Evolutionary conservation across 2,797 vertebrate species (phyloP).

Genomic region (Alauda arvensis): DNA sequence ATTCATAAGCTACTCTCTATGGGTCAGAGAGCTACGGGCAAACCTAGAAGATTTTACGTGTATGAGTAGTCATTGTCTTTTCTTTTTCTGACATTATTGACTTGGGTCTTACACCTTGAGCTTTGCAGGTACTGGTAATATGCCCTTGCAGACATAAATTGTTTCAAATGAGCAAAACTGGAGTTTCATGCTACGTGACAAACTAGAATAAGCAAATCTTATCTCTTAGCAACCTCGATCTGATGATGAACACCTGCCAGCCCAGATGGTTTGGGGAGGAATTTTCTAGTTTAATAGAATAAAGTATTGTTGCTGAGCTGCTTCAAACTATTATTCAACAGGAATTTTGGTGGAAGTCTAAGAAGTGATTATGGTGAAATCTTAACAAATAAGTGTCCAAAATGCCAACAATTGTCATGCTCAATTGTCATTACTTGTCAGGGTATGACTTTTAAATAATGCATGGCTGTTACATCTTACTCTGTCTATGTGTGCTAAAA

Average conservation of each 20-base stretch:
- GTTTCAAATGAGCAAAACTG: conserved; percentile 59
- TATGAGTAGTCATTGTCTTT: background rate
- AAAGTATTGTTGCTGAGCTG: conserved; percentile 47
- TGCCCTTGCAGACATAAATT: conserved; percentile 14
- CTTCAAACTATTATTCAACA: conserved; percentile 52
- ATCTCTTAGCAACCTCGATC: conserved; percentile 71
- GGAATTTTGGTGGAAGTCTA: conserved; percentile 21
- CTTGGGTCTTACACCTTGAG: conserved; percentile 31
- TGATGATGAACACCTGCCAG: conserved; percentile 74
- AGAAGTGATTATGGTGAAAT: conserved; percentile 35
- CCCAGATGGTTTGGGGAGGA: conserved; percentile 68
- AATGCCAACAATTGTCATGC: background rate
- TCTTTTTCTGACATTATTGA: conserved; percentile 3
- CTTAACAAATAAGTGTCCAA: conserved; percentile 44
- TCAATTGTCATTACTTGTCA: conserved; percentile 13
- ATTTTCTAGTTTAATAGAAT: conserved; percentile 63
- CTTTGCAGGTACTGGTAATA: background rate
- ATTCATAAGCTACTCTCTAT: background rate
- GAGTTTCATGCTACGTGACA: conserved; percentile 36
- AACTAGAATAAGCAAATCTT: conserved; percentile 67
- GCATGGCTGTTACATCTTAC: background rate
- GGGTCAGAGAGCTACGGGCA: background rate
- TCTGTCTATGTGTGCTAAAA: background rate
- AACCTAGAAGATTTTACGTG: background rate
- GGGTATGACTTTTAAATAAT: conserved; percentile 32